phyloP scores from a whole-genome alignment of 2,797 vertebrate genomes.

The Myripristis jacobus region DNA sequence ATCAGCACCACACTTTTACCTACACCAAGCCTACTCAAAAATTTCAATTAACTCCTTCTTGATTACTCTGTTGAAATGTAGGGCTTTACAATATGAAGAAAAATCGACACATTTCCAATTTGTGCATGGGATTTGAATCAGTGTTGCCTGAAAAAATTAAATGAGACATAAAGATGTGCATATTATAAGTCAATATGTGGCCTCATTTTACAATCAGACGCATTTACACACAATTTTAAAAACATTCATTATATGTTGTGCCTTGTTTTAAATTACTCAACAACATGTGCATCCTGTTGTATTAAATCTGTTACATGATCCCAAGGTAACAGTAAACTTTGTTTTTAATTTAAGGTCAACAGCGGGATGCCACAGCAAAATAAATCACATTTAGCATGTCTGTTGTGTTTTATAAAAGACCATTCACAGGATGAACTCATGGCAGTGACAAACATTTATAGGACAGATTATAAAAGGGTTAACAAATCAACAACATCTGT shows the following conservation, averaged over 20 bases:
- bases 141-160: too few species aligned
- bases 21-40: background rate
- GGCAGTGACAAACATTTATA: constrained; percentile 50
- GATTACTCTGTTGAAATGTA: too few species aligned
- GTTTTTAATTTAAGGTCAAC: background rate
- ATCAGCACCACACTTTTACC: background rate
- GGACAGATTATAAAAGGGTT: constrained; percentile 50
- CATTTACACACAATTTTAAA: constrained; percentile 23
- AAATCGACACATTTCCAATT: too few species aligned
- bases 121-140: too few species aligned
- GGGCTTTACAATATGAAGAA: too few species aligned
- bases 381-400: background rate
- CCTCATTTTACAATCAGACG: constrained; percentile 20
- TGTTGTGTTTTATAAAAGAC: constrained; percentile 13
- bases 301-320: constrained; percentile 17
- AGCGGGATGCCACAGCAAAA: background rate
- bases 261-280: background rate
- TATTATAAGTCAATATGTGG: background rate
- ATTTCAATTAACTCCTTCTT: too few species aligned
- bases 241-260: background rate
- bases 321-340: background rate
- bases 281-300: background rate
- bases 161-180: too few species aligned
- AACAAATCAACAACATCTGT: constrained; percentile 52
- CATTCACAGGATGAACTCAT: constrained; percentile 10